Evolutionary conservation across 2,797 vertebrate species (phyloP).

Genomic region (Megalops cyprinoides): DNA sequence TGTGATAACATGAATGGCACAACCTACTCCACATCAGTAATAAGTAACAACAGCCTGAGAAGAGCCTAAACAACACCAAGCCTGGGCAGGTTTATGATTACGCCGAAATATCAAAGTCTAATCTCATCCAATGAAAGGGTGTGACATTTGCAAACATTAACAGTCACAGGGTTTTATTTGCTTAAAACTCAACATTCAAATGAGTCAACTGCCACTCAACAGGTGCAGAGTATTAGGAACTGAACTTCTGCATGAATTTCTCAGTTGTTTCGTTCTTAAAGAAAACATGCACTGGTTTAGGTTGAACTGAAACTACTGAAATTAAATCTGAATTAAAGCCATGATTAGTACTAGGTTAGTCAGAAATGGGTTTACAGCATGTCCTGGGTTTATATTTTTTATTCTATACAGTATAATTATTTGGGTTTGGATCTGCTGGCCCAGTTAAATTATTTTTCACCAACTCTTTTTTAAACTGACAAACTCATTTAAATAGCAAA

Average conservation of each 20-base stretch:
- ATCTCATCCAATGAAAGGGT: background rate
- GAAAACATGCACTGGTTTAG: too few species aligned
- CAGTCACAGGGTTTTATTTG: background rate
- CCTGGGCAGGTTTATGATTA: background rate
- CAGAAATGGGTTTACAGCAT: too few species aligned
- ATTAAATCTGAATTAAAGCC: too few species aligned
- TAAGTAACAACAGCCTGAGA: background rate
- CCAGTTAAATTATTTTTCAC: background rate
- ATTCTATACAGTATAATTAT: too few species aligned
- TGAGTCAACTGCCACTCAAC: background rate
- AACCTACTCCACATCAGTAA: background rate
- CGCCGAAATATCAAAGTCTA: background rate
- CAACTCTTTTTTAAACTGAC: background rate
- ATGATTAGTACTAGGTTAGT: too few species aligned
- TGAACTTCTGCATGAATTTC: too few species aligned
- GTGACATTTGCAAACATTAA: slow-evolving; percentile 4
- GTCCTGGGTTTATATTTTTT: too few species aligned
- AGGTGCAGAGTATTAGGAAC: too few species aligned
- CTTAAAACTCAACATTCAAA: background rate
- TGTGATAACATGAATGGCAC: background rate
- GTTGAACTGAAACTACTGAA: too few species aligned
- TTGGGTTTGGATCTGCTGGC: background rate
- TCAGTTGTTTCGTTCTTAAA: too few species aligned
- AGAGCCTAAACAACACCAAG: background rate
- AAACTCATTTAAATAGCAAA: background rate